phyloP scores from a whole-genome alignment of 1,140 invertebrate genomes.

The Hycleus phaleratus region DNA sequence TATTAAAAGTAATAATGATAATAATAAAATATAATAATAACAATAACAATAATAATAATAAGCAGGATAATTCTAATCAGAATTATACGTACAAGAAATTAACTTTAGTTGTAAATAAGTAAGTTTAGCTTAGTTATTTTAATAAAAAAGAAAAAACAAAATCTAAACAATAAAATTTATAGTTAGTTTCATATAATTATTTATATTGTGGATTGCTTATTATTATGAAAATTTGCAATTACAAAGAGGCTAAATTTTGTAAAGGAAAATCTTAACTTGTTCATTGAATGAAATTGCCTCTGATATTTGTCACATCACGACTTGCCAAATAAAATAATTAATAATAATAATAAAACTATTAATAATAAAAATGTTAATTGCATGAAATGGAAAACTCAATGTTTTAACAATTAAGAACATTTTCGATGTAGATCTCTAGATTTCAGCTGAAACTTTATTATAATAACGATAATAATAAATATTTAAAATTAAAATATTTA shows the following conservation, averaged over 20 bases:
- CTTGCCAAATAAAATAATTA: constrained; percentile 16
- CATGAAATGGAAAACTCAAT: constrained; percentile 28
- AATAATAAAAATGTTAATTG: constrained; percentile 17
- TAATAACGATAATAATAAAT: neutral
- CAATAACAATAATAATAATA: too few relatives aligned
- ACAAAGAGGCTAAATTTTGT: constrained; percentile 20
- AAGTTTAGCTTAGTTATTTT: constrained; percentile 29
- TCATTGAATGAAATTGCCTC: too few relatives aligned
- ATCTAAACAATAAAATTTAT: neutral
- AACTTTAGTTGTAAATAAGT: constrained; percentile 32
- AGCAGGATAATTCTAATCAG: neutral
- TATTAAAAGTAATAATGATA: too few relatives aligned
- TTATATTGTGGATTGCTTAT: constrained; percentile 24
- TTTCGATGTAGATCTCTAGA: constrained; percentile 31
- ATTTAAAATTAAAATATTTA: neutral
- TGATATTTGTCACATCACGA: constrained; percentile 1
- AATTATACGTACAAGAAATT: constrained; percentile 16
- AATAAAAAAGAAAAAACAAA: constrained; percentile 3
- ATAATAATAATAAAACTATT: too few relatives aligned
- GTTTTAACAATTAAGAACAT: constrained; percentile 28
- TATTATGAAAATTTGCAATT: constrained; percentile 4
- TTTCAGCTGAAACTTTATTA: constrained; percentile 32
- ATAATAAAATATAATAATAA: too few relatives aligned
- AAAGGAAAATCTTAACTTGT: constrained; percentile 1
- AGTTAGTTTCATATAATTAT: constrained; percentile 24